Evolutionary conservation across 2,888 invertebrate species (phyloP).

Genomic region (Meiosimyza platycephala): DNA sequence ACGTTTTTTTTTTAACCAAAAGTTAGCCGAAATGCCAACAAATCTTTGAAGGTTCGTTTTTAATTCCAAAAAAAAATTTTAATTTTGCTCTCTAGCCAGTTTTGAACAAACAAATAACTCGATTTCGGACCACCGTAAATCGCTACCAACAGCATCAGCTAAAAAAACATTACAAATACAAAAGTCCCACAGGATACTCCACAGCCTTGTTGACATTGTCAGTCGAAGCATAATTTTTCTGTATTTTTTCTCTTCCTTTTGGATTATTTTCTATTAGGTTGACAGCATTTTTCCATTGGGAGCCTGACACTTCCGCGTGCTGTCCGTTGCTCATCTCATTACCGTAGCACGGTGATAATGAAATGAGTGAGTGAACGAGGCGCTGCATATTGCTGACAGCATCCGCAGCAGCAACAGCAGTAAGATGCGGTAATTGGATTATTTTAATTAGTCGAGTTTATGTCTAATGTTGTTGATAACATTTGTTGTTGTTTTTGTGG

Average conservation of each 20-base stretch:
- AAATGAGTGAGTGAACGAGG: constrained; percentile 1
- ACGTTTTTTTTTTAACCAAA: too few relatives aligned
- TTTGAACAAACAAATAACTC: too few relatives aligned
- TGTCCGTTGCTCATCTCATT: not conserved
- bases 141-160: too few relatives aligned
- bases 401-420: too few relatives aligned
- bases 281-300: not conserved
- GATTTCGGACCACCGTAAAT: too few relatives aligned
- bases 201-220: not conserved
- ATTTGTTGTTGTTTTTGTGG: too few relatives aligned
- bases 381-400: constrained; percentile 12
- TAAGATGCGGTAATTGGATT: constrained; percentile 10
- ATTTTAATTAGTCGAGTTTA: constrained; percentile 24
- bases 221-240: not conserved
- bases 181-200: not conserved
- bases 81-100: too few relatives aligned
- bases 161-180: not conserved
- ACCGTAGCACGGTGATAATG: constrained; percentile 19
- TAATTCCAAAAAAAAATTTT: too few relatives aligned
- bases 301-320: too few relatives aligned
- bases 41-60: too few relatives aligned
- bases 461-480: not conserved
- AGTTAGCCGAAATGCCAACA: too few relatives aligned
- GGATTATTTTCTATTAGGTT: not conserved
- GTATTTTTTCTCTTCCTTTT: not conserved